Base-by-base conservation (phyloP, 1,140 invertebrate species). In the Alviniconcha marisindica region DNA sequence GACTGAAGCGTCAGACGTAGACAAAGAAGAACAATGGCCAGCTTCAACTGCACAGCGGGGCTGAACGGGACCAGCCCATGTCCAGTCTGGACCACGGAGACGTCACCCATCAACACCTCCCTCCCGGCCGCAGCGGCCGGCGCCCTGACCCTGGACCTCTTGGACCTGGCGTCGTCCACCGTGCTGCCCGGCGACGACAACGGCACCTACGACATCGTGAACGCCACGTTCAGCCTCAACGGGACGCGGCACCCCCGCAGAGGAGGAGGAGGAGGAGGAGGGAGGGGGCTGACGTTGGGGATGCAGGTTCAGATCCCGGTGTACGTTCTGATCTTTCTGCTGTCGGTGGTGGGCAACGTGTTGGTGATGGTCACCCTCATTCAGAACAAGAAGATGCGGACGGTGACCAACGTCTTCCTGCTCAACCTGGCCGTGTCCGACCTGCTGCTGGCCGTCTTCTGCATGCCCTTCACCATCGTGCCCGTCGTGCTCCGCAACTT, bases 381-480 rank as follows among this genome's bases (percentile, higher is more conserved):
- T 0, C 95, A 96, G 88, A 97, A 97, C 91, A 95, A 96, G 87
- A 93, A 96, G 86, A 97, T 97, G 97, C 94, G 96, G 77, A 97
- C 97, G 0, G 96, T 97, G 3, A 97, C 97, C 15, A 97, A 97
- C 91, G 95, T 97, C 5, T 97, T 97, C 92, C 94, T 97, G 38
- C 94, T 97, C 21, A 97, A 97, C 93, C 93, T 97, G 94, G 95
- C 92, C 60, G 84, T 93, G 51, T 90, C 91, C 83, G 97, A 97
- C 92, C 95, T 98, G 73, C 93, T 97, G 5, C 94, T 97, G 48
- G 96, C 96, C 5, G 96, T 97, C 0, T 96, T 97, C 91, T 98
- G 97, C 89, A 96, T 97, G 94, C 97, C 97, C 0, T 97, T 97
- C 87, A 97, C 97, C 0, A 93, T 98, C n/a, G 95, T 97, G 10